Evolutionary conservation across 2,113 vertebrate species (phyloP).

Genomic region (Thalassoma bifasciatum): DNA sequence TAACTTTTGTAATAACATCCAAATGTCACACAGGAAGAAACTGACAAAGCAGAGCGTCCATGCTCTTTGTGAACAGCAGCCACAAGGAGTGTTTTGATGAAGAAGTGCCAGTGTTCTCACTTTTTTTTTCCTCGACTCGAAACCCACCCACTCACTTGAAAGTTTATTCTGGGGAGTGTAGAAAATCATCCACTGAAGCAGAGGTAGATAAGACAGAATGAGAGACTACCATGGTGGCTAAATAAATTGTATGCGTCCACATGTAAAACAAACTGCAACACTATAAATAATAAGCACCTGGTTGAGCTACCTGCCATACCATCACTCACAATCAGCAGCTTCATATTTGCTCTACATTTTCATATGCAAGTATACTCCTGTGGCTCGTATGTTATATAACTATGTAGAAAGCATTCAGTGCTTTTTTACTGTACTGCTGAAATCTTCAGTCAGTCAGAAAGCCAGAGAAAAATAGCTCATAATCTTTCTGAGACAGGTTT

Average conservation of each 20-base stretch:
- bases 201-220: neutral
- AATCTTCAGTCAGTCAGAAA: constrained; percentile 60
- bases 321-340: constrained; percentile 25
- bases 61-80: neutral
- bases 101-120: neutral
- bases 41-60: neutral
- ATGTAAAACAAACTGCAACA: neutral
- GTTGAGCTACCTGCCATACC: neutral
- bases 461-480: constrained; percentile 49
- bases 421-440: constrained; percentile 17
- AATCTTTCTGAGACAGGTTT: constrained; percentile 65
- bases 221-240: neutral
- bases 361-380: constrained; percentile 34
- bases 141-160: neutral
- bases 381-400: constrained; percentile 55
- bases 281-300: neutral
- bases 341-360: constrained; percentile 30
- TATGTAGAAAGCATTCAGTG: constrained; percentile 39
- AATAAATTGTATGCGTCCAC: neutral
- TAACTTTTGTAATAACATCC: neutral
- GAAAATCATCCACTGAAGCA: neutral
- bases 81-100: neutral
- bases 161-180: constrained; percentile 1
- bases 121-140: neutral
- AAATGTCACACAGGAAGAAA: neutral